Evolutionary conservation across 2,113 vertebrate species (phyloP).

Genomic region (Saguinus midas): DNA sequence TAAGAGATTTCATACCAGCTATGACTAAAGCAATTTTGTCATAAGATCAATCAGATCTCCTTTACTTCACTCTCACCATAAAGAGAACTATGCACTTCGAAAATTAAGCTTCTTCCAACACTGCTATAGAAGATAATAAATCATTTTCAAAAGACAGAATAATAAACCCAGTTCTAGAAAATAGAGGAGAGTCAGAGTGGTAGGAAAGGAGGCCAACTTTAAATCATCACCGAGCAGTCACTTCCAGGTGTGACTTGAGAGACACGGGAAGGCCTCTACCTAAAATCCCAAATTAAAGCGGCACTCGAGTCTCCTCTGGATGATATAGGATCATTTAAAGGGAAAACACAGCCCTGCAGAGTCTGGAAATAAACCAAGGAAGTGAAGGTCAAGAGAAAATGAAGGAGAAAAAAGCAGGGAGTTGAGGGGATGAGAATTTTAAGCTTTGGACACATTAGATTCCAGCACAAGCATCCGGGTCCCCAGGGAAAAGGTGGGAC

Average conservation of each 20-base stretch:
- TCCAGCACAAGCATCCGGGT: neutral
- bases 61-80: neutral
- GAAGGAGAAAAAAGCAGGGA: neutral
- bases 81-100: neutral
- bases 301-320: neutral
- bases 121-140: neutral
- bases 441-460: neutral
- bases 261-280: neutral
- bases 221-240: neutral
- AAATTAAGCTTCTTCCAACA: conserved; percentile 44
- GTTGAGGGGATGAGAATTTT: neutral
- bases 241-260: neutral
- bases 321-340: neutral
- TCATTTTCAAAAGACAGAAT: neutral
- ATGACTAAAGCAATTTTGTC: neutral
- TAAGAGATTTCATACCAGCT: neutral
- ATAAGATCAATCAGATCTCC: conserved; percentile 39
- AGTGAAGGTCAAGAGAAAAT: neutral
- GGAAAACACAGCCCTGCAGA: neutral
- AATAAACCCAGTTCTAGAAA: conserved; percentile 14
- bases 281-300: neutral
- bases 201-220: neutral
- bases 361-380: neutral
- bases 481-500: neutral
- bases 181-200: neutral